Conservation (phyloP, 2,888 invertebrate genomes). For the Zhengitettix transpicula region DNA sequence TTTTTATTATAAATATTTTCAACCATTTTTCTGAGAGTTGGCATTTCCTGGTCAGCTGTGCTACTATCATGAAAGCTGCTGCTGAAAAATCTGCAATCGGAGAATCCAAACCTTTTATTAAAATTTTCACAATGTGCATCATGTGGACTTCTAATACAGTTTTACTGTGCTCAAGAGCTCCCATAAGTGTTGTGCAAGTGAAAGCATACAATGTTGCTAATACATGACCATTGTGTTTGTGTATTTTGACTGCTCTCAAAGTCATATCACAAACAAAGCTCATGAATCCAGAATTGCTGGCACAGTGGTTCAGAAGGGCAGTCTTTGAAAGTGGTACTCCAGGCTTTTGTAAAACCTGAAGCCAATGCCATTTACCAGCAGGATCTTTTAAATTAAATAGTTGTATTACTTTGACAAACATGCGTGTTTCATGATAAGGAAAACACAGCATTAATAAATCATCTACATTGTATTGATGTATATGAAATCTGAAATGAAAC, state of each 20-base stretch:
- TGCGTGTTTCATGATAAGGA: conserved; percentile 85
- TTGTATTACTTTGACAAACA: conserved; percentile 68
- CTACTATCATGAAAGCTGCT: conserved; percentile 54
- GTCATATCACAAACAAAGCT: conserved; percentile 44
- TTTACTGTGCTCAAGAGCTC: conserved; percentile 42
- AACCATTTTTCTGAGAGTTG: conserved; percentile 38
- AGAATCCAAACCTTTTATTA: conserved; percentile 55
- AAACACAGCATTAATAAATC: conserved; percentile 63
- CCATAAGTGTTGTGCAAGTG: conserved; percentile 58
- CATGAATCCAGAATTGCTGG: conserved; percentile 41
- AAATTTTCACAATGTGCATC: conserved; percentile 46
- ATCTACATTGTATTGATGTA: conserved; percentile 77
- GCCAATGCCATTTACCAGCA: conserved; percentile 58
- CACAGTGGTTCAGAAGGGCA: conserved; percentile 54
- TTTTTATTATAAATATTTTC: conserved; percentile 40
- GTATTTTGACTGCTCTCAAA: conserved; percentile 37
- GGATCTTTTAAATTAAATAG: conserved; percentile 44
- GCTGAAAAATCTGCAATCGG: conserved; percentile 51
- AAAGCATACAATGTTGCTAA: conserved; percentile 63
- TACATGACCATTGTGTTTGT: conserved; percentile 37
- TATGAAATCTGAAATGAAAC: conserved; percentile 44
- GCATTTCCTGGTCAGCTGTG: conserved; percentile 48
- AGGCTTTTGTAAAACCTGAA: conserved; percentile 52
- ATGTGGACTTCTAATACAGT: conserved; percentile 34
- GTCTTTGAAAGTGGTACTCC: conserved; percentile 58